phyloP scores from a whole-genome alignment of 2,888 invertebrate genomes.

The Dryococelus australis region DNA sequence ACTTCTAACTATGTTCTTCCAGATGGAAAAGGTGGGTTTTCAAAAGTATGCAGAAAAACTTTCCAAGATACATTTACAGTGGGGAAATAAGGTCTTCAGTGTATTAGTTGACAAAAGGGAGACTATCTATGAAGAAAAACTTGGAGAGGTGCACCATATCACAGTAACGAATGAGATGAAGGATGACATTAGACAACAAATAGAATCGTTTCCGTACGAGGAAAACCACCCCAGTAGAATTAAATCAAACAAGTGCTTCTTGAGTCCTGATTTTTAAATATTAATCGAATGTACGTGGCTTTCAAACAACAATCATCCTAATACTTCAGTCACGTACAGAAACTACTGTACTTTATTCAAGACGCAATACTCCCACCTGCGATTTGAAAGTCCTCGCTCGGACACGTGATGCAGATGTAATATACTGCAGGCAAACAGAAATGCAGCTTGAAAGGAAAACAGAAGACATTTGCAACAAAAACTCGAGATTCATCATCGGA shows the following conservation, averaged over 20 bases:
- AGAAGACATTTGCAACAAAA: not conserved
- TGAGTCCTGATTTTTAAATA: not conserved
- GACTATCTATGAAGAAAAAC: not conserved
- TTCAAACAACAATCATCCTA: not conserved
- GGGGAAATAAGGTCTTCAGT: not conserved
- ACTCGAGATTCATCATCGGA: not conserved
- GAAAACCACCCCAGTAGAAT: not conserved
- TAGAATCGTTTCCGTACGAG: not conserved
- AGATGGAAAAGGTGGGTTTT: not conserved
- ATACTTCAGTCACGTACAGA: not conserved
- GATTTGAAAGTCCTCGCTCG: not conserved
- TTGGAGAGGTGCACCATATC: not conserved
- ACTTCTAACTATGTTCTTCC: not conserved
- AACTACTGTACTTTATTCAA: not conserved
- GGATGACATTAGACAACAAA: not conserved
- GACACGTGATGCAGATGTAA: not conserved
- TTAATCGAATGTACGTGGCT: not conserved
- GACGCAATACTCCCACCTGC: not conserved
- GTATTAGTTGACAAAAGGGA: not conserved
- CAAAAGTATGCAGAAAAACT: not conserved
- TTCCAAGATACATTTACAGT: not conserved
- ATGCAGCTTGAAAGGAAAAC: not conserved
- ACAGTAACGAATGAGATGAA: not conserved
- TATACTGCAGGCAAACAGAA: not conserved
- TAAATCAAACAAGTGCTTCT: not conserved